phyloP scores from a whole-genome alignment of 30 jellyfish, hydroid and myxozoan genomes.

The Chrysaora quinquecirrha region DNA sequence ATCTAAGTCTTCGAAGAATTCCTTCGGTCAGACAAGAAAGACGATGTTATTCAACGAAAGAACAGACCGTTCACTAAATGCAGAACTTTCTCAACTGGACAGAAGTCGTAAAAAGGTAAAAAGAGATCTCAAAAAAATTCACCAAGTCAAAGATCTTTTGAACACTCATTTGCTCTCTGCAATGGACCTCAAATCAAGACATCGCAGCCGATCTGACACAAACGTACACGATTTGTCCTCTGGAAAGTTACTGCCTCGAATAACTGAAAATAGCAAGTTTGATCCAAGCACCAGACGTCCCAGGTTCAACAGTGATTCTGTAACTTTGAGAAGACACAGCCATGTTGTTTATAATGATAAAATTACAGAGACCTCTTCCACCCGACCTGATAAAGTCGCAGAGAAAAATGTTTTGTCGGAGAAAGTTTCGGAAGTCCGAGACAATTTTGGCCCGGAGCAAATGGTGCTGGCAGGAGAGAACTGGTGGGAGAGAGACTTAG shows the following conservation, averaged over 20 bases:
- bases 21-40: conserved; percentile 21
- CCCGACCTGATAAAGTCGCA: no score
- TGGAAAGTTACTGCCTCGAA: not conserved
- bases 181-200: conserved; percentile 2
- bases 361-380: not conserved
- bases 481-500: not conserved
- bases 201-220: conserved; percentile 30
- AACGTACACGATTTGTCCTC: not conserved
- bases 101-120: conserved; percentile 34
- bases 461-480: not conserved
- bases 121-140: conserved; percentile 47
- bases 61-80: conserved; percentile 49
- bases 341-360: not conserved
- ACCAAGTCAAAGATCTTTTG: conserved; percentile 39
- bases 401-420: not conserved
- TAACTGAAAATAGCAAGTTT: not conserved
- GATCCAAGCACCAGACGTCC: conserved; percentile 19
- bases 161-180: conserved; percentile 35
- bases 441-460: not conserved
- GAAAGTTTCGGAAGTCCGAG: not conserved
- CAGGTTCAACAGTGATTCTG: conserved; percentile 38
- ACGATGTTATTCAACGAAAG: conserved; percentile 67
- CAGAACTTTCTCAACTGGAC: conserved; percentile 62
- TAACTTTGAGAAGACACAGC: not conserved
- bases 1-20: not conserved